phyloP scores from a whole-genome alignment of 2,888 invertebrate species.

The Sphaerophoria taeniata region DNA sequence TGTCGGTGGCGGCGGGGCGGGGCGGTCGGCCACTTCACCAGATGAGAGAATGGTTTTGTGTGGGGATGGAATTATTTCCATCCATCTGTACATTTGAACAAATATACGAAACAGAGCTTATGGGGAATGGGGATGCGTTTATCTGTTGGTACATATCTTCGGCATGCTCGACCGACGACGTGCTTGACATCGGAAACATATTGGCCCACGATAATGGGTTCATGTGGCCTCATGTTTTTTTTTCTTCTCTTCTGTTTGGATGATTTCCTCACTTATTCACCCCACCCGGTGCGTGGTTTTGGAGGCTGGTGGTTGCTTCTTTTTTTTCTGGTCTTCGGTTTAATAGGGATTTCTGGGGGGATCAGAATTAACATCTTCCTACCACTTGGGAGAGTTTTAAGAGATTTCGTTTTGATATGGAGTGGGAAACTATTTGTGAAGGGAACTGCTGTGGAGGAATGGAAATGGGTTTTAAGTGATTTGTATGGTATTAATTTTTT shows the following conservation, averaged over 20 bases:
- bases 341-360: conserved; percentile 44
- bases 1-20: no score
- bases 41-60: conserved; percentile 56
- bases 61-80: conserved; percentile 8
- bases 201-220: conserved; percentile 74
- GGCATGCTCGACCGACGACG: conserved; percentile 72
- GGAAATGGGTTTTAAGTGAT: conserved; percentile 26
- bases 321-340: conserved; percentile 23
- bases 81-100: background rate
- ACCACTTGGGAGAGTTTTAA: conserved; percentile 66
- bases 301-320: conserved; percentile 10
- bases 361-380: conserved; percentile 7
- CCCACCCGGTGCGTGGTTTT: background rate
- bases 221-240: conserved; percentile 63
- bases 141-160: conserved; percentile 71
- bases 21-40: conserved; percentile 55
- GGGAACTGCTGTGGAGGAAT: conserved; percentile 30
- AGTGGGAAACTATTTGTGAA: conserved; percentile 58
- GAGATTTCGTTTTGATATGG: conserved; percentile 43
- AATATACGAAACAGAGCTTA: background rate
- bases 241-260: background rate
- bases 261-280: conserved; percentile 16
- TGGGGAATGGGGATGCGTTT: conserved; percentile 53
- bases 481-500: conserved; percentile 12
- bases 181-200: conserved; percentile 74